Evolutionary conservation across 2,113 vertebrate genomes (phyloP).

Genomic region (Daboia siamensis): DNA sequence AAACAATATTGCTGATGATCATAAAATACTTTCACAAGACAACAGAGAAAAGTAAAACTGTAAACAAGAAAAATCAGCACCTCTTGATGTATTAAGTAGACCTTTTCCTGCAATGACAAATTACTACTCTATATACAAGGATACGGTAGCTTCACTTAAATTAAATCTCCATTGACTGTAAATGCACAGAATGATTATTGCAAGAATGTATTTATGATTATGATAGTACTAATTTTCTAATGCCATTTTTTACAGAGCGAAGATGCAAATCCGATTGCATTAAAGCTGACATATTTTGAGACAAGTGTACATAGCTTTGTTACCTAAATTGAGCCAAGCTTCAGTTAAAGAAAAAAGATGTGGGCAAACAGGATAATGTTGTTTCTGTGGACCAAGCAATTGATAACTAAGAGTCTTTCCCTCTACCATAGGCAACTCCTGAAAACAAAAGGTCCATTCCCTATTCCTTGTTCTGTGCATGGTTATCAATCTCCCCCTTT

Average conservation of each 20-base stretch:
- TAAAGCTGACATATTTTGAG: background rate
- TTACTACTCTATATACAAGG: background rate
- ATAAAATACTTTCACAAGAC: conserved; percentile 11
- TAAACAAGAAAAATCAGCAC: background rate
- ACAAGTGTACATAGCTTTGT: too few relatives aligned
- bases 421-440: background rate
- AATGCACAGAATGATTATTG: background rate
- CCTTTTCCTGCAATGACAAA: background rate
- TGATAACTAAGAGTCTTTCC: background rate
- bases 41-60: background rate
- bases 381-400: background rate
- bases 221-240: background rate
- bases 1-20: conserved; percentile 18
- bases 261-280: background rate
- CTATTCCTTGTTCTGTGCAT: background rate
- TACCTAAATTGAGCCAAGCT: background rate
- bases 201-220: background rate
- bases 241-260: background rate
- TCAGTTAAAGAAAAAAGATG: background rate
- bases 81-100: background rate
- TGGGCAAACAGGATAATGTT: background rate
- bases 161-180: background rate
- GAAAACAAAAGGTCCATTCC: background rate
- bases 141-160: background rate
- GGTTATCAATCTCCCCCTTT: background rate